These are phyloP conservation scores for Aphis craccivora DNA, from an alignment of 1,140 invertebrate genomes.

Conservation along the genomic window DNA sequence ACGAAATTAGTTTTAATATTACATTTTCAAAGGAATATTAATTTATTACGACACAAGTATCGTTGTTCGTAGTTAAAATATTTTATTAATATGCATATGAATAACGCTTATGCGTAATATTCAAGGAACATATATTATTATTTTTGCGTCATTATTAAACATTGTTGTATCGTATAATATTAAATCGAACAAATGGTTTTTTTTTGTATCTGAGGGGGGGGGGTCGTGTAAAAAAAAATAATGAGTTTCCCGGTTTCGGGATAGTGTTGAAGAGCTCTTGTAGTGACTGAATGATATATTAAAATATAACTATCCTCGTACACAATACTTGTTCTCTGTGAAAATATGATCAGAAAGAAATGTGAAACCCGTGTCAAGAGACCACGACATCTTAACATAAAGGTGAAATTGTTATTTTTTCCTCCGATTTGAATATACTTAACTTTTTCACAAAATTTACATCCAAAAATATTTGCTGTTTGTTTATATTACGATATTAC, in stretches of 20 bases:
- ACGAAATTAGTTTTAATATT: slow-evolving; percentile 1
- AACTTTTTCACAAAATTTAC: neutral
- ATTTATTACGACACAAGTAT: neutral
- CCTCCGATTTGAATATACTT: neutral
- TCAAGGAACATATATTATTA: neutral
- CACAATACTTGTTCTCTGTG: neutral
- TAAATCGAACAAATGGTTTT: neutral
- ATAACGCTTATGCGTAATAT: neutral
- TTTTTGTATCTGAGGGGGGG: neutral
- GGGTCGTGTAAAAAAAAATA: neutral
- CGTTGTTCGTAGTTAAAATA: neutral
- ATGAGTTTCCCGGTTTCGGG: neutral
- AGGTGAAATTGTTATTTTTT: neutral
- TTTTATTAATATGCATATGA: slow-evolving; percentile 8
- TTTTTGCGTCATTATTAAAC: neutral
- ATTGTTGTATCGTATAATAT: slow-evolving; percentile 4
- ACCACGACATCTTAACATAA: neutral
- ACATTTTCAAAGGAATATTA: neutral
- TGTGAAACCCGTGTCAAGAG: neutral
- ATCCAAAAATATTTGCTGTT: neutral
- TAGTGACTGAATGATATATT: slow-evolving; percentile 21
- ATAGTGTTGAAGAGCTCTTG: neutral
- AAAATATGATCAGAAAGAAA: slow-evolving; percentile 42
- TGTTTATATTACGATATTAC: slow-evolving; percentile 10
- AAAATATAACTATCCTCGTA: neutral